Conservation (phyloP, 2,888 invertebrate genomes). For the Drosophila recens region DNA sequence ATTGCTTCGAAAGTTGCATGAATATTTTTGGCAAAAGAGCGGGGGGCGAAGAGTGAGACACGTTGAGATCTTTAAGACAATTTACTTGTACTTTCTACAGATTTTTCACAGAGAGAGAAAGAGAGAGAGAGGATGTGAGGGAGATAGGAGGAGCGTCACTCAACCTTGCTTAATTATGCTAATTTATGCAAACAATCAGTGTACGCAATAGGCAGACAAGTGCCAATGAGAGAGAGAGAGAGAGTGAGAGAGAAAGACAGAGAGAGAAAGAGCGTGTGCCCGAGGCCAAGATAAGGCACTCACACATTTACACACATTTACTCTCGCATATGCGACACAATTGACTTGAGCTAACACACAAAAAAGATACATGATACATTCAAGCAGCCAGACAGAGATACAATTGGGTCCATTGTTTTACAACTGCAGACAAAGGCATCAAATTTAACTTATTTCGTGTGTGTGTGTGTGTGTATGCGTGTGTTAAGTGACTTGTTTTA, state of each 20-base stretch:
- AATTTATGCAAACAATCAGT: constrained; percentile 80
- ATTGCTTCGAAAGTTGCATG: constrained; percentile 51
- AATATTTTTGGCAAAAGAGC: constrained; percentile 18
- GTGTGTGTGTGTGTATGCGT: constrained; percentile 16
- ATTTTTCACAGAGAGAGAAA: constrained; percentile 8
- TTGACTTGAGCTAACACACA: constrained; percentile 68
- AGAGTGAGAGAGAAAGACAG: constrained; percentile 16
- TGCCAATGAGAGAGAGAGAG: constrained; percentile 47
- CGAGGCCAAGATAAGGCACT: constrained; percentile 54
- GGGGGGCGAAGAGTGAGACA: constrained; percentile 3
- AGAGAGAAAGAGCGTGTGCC: constrained; percentile 55
- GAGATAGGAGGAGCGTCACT: constrained; percentile 17
- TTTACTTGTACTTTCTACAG: constrained; percentile 33
- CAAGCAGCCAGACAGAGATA: constrained; percentile 40
- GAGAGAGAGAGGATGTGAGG: neutral
- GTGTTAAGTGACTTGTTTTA: constrained; percentile 78
- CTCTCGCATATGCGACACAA: constrained; percentile 65
- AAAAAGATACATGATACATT: constrained; percentile 74
- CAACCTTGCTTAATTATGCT: constrained; percentile 75
- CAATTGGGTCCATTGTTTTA: constrained; percentile 74
- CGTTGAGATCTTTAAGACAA: constrained; percentile 29
- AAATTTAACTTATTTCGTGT: constrained; percentile 70
- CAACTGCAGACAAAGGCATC: constrained; percentile 74
- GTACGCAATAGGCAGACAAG: constrained; percentile 77
- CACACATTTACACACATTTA: constrained; percentile 32